Evolutionary conservation across 2,113 vertebrate genomes (phyloP), one percentile per base, ranked within the genome.

Genomic region (Alexandromys fortis): DNA sequence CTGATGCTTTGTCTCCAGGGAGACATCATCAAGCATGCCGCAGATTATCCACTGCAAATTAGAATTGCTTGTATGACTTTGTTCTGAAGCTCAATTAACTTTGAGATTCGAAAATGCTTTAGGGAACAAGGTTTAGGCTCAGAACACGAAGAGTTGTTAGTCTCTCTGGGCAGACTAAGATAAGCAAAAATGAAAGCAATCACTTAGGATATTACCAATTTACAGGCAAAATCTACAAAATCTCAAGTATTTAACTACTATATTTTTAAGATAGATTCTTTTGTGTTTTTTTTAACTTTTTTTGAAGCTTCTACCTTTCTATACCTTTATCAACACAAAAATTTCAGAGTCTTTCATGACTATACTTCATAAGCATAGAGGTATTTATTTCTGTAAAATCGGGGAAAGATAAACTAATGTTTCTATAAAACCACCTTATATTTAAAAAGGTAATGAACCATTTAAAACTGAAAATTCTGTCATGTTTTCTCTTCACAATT

Each of bases 1-100:
- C 97, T 97, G 97, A 97, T 86, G 96, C 83, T 96, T 96, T 96
- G 95, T 97, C 98, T 97, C 97, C 96, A 96, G 97, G 97, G 98
- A 98, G 94, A 97, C 65, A 96, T 83, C 97, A 68, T 92, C 96
- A 92, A 35, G 47, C 26, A 75, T 58, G 28, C 45, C 94, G 73
- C 89, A 92, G 78, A 12, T 42, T 55, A 72, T 94, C 85, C 11
- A 28, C 97, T 83, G 47, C 45, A 94, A 97, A 96, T 97, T 91
- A 97, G 58, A 72, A 97, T 97, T 97, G 93, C 70, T 83, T 92
- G 30, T 47, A 95, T 1, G 68, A 93, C 30, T 94, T 93, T 96
- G 88, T 55, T 97, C 92, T 94, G 72, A 89, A 97, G 49, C 88
- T 94, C 77, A 85, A 88, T 49, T 92, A 90, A 94, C 96, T 98